Conservation (phyloP, 2,888 invertebrate genomes). For the Heteromyza rotundicornis region DNA sequence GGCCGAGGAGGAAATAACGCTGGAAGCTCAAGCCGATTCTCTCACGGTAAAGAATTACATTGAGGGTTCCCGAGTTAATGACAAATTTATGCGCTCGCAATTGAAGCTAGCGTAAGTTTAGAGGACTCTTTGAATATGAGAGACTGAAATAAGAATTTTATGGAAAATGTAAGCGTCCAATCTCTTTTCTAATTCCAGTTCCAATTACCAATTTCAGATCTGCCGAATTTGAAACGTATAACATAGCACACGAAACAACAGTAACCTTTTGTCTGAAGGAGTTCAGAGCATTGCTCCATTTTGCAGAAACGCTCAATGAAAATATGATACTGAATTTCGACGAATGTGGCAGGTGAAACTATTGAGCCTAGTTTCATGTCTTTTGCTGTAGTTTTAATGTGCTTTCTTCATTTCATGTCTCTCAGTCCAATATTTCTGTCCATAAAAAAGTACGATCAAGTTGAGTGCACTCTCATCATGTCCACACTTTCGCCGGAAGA, state of each 20-base stretch:
- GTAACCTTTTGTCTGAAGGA: constrained; percentile 89
- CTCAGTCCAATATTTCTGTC: constrained; percentile 78
- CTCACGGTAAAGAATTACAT: constrained; percentile 79
- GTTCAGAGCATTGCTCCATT: constrained; percentile 77
- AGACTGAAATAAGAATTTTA: too few relatives aligned
- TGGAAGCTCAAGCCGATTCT: constrained; percentile 71
- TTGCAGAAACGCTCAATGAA: constrained; percentile 77
- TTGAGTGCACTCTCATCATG: constrained; percentile 81
- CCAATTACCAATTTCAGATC: constrained; percentile 33
- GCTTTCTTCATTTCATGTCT: constrained; percentile 44
- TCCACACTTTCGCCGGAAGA: constrained; percentile 67
- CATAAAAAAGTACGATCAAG: constrained; percentile 74
- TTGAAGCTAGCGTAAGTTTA: constrained; percentile 68
- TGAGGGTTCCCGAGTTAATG: constrained; percentile 70
- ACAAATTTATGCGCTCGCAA: constrained; percentile 79
- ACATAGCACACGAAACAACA: constrained; percentile 66
- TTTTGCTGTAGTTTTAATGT: not conserved
- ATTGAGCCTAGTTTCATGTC: too few relatives aligned
- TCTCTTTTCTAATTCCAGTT: too few relatives aligned
- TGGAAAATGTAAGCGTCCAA: too few relatives aligned
- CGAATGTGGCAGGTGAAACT: constrained; percentile 72
- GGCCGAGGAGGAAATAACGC: constrained; percentile 81
- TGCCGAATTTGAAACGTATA: constrained; percentile 53
- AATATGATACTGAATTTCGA: constrained; percentile 78
- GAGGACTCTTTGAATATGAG: not conserved